Evolutionary conservation across 2,113 vertebrate species (phyloP).

Genomic region (Odontesthes bonariensis): DNA sequence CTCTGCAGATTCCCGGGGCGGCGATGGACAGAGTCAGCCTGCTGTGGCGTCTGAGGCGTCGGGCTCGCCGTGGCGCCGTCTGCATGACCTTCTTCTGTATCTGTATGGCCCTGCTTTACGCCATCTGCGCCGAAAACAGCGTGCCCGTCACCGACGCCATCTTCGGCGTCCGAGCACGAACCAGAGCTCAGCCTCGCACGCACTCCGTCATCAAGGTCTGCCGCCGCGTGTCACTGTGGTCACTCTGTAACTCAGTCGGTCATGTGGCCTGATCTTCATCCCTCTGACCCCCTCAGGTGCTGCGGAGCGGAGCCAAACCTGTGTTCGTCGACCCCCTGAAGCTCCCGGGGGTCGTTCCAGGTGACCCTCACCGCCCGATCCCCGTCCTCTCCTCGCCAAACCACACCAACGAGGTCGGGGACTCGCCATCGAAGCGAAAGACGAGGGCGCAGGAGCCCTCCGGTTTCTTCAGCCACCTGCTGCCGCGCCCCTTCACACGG

Average conservation of each 20-base stretch:
- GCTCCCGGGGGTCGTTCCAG: slow-evolving; percentile 81
- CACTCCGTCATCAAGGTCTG: slow-evolving; percentile 71
- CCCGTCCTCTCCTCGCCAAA: slow-evolving; percentile 80
- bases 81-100: slow-evolving; percentile 84
- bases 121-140: slow-evolving; percentile 85
- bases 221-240: not conserved
- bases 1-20: slow-evolving; percentile 76
- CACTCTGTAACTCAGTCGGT: no score
- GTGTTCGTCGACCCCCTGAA: slow-evolving; percentile 80
- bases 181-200: slow-evolving; percentile 81
- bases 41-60: slow-evolving; percentile 80
- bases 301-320: slow-evolving; percentile 78
- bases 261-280: no score
- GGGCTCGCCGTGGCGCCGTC: slow-evolving; percentile 78
- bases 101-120: slow-evolving; percentile 83
- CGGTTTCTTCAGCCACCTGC: slow-evolving; percentile 71
- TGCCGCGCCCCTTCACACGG: slow-evolving; percentile 72
- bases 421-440: slow-evolving; percentile 17
- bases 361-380: slow-evolving; percentile 81
- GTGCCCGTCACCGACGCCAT: slow-evolving; percentile 83
- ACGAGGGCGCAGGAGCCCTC: slow-evolving; percentile 33
- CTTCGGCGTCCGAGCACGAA: slow-evolving; percentile 78
- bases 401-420: slow-evolving; percentile 51
- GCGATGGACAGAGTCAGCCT: slow-evolving; percentile 82
- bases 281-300: slow-evolving; percentile 61